Evolutionary conservation across 2,888 invertebrate genomes (phyloP).

Genomic region (Amphimallon solstitiale): DNA sequence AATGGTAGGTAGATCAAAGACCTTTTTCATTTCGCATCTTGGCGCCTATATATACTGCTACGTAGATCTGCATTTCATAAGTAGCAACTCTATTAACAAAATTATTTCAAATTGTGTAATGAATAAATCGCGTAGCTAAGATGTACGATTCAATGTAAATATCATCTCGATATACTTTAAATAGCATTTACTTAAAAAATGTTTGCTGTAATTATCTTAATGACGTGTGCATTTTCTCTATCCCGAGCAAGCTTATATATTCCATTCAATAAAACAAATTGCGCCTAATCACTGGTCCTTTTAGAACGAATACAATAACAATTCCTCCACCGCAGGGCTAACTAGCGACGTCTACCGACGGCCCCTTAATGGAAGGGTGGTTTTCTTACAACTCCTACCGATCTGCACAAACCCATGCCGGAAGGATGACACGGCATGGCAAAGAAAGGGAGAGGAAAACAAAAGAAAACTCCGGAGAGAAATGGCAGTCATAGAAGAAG

Average conservation of each 20-base stretch:
- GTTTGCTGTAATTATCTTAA: too few relatives aligned
- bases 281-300: conserved; percentile 20
- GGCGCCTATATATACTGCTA: too few relatives aligned
- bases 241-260: background rate
- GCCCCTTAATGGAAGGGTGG: conserved; percentile 32
- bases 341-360: conserved; percentile 21
- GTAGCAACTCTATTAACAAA: too few relatives aligned
- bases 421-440: conserved; percentile 23
- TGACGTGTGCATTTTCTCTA: too few relatives aligned
- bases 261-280: conserved; percentile 24
- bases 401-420: background rate
- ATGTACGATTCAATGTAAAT: too few relatives aligned
- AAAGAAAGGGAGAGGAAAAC: conserved; percentile 12
- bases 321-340: conserved; percentile 22
- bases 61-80: too few relatives aligned
- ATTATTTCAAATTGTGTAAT: too few relatives aligned
- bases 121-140: too few relatives aligned
- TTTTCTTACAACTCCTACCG: background rate
- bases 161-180: too few relatives aligned
- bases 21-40: too few relatives aligned
- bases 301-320: conserved; percentile 27
- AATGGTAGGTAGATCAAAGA: too few relatives aligned
- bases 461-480: conserved; percentile 19
- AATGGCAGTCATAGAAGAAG: conserved; percentile 16
- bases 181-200: too few relatives aligned